Evolutionary conservation across 2,888 invertebrate species (phyloP).

Genomic region (Limnephilus lunatus): DNA sequence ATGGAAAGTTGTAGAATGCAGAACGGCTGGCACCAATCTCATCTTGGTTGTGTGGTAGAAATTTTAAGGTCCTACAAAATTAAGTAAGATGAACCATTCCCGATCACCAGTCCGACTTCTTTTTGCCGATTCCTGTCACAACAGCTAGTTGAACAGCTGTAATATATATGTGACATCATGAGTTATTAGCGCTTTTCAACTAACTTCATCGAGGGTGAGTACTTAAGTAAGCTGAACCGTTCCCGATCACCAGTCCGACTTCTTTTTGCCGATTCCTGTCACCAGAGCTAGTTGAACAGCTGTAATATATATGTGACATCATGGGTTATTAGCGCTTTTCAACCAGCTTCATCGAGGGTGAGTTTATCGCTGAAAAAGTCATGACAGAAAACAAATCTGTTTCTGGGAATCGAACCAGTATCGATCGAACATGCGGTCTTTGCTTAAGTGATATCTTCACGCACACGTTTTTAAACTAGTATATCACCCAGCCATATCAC

Average conservation of each 20-base stretch:
- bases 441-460: no score
- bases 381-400: no score
- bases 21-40: neutral
- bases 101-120: neutral
- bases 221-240: neutral
- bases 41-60: neutral
- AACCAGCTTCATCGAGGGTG: no score
- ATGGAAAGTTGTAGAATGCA: neutral
- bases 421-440: no score
- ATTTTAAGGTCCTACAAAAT: neutral
- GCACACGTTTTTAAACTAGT: no score
- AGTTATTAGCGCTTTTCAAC: neutral
- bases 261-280: neutral
- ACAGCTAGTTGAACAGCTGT: neutral
- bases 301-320: neutral
- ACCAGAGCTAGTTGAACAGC: neutral
- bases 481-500: no score
- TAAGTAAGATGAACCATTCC: neutral
- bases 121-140: neutral
- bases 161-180: neutral
- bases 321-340: neutral
- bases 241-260: neutral
- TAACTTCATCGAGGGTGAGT: neutral
- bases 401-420: no score
- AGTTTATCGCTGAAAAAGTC: no score